These are phyloP conservation scores for Corythoichthys haematopterus DNA, from an alignment of 2,113 vertebrate species.

Conservation along the genomic window DNA sequence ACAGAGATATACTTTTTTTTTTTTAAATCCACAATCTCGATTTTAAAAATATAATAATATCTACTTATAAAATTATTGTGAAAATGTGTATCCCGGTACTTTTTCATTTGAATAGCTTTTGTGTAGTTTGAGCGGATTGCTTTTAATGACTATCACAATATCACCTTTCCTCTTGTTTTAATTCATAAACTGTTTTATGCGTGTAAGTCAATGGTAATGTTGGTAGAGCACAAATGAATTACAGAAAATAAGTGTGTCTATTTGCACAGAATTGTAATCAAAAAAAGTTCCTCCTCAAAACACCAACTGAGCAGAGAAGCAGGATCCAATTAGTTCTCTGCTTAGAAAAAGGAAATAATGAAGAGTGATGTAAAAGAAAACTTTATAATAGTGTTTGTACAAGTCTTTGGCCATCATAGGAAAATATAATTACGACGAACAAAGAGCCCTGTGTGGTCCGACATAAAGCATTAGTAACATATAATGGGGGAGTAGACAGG, in stretches of 20 bases:
- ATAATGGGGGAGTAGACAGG: slow-evolving; percentile 26
- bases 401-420: slow-evolving; percentile 56
- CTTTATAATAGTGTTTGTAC: slow-evolving; percentile 42
- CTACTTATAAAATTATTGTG: slow-evolving; percentile 44
- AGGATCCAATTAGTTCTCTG: slow-evolving; percentile 55
- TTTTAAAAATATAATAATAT: not conserved
- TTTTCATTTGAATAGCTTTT: slow-evolving; percentile 68
- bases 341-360: slow-evolving; percentile 51
- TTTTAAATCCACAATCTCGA: too few species aligned
- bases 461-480: slow-evolving; percentile 61
- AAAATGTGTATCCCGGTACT: slow-evolving; percentile 67
- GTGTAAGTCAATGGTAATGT: not conserved
- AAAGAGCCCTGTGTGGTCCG: slow-evolving; percentile 50
- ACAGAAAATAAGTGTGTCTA: slow-evolving; percentile 21
- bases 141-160: slow-evolving; percentile 51
- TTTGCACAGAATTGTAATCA: slow-evolving; percentile 23
- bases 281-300: slow-evolving; percentile 37
- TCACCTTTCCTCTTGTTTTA: slow-evolving; percentile 25
- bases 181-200: slow-evolving; percentile 6
- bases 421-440: slow-evolving; percentile 67
- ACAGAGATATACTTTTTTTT: too few species aligned
- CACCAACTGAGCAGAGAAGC: slow-evolving; percentile 18
- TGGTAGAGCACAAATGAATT: not conserved
- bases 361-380: slow-evolving; percentile 43
- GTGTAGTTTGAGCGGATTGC: slow-evolving; percentile 45